Percentiles rank a stretch among this genome's conserved stretches.
Evolutionary conservation across 2,888 invertebrate genomes (phyloP).

Genomic region (Dioctria rufipes): DNA sequence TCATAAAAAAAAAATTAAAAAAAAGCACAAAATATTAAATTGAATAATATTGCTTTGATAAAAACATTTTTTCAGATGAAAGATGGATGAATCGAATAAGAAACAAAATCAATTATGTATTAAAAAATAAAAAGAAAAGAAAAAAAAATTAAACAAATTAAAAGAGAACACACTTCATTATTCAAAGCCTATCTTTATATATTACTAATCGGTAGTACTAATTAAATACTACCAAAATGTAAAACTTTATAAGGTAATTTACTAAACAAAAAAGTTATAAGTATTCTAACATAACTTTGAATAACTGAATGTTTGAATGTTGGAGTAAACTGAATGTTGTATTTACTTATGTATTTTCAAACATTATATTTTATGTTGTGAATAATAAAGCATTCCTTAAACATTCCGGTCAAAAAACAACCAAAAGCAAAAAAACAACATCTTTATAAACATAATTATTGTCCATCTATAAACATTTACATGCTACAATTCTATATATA

Average conservation of each 20-base stretch:
- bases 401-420: slow-evolving; percentile 55
- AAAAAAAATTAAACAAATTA: too few relatives aligned
- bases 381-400: slow-evolving; percentile 53
- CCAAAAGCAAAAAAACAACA: too few relatives aligned
- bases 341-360: slow-evolving; percentile 9
- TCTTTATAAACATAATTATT: slow-evolving; percentile 41
- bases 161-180: too few relatives aligned
- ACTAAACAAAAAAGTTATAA: slow-evolving; percentile 15
- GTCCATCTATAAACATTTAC: slow-evolving; percentile 9
- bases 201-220: neutral
- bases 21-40: too few relatives aligned
- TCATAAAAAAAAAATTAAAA: too few relatives aligned
- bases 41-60: too few relatives aligned
- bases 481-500: neutral
- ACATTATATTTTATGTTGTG: slow-evolving; percentile 55
- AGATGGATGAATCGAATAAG: neutral
- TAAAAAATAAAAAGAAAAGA: neutral
- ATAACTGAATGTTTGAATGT: slow-evolving; percentile 28
- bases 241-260: slow-evolving; percentile 24
- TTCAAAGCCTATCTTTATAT: too few relatives aligned
- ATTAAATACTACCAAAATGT: slow-evolving; percentile 41
- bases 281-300: slow-evolving; percentile 22
- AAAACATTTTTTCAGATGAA: neutral
- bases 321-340: slow-evolving; percentile 39
- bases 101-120: slow-evolving; percentile 46